phyloP scores from a whole-genome alignment of 2,113 vertebrate genomes.

The Sinosuthora webbiana region DNA sequence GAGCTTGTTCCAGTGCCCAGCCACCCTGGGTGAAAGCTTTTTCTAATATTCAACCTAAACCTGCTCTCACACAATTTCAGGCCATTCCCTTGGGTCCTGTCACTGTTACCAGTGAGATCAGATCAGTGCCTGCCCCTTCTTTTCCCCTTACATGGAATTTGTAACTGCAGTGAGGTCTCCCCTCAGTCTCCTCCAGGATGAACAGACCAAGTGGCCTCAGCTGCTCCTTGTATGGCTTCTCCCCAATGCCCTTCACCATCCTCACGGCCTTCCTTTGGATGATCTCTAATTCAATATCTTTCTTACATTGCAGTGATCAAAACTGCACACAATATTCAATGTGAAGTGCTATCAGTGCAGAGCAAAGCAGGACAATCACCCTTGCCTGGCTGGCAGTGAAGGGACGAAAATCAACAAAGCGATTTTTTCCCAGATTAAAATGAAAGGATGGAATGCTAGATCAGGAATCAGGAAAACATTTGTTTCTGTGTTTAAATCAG shows the following conservation, averaged over 20 bases:
- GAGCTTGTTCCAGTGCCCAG: background rate
- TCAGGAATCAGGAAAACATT: background rate
- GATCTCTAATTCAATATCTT: background rate
- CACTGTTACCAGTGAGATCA: background rate
- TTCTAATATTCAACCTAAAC: background rate
- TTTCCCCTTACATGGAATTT: rapidly evolving
- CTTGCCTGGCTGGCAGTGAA: rapidly evolving
- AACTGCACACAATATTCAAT: background rate
- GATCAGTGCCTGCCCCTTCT: too few relatives aligned
- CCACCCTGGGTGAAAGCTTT: rapidly evolving
- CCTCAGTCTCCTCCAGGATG: background rate
- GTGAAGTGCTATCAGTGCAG: too few relatives aligned
- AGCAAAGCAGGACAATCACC: background rate
- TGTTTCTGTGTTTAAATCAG: background rate
- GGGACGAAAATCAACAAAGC: background rate
- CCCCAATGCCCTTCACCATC: too few relatives aligned
- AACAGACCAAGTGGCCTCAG: background rate
- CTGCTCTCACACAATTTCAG: background rate
- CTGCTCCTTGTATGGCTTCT: background rate
- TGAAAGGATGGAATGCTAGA: background rate
- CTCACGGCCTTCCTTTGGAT: background rate
- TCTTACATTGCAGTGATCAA: background rate
- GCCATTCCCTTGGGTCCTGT: background rate
- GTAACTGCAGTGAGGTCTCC: background rate
- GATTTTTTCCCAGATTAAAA: background rate